phyloP scores from a whole-genome alignment of 2,797 vertebrate species.

The Amniataba percoides region DNA sequence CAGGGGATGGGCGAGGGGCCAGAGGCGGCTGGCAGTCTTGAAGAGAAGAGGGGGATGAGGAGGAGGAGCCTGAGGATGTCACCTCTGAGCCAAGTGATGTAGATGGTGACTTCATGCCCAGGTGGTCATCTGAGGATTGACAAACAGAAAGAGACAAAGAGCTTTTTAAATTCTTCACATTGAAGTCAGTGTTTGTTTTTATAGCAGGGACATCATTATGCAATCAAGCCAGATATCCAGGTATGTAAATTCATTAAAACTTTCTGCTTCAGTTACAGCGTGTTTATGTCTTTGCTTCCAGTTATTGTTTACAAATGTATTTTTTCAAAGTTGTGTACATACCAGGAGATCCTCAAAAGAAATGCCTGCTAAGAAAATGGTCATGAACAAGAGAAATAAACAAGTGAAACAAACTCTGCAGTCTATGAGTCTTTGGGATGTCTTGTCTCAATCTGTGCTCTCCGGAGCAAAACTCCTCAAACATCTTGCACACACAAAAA shows the following conservation, averaged over 20 bases:
- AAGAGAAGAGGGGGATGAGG: constrained; percentile 84
- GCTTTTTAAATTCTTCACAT: not conserved
- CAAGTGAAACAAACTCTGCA: constrained; percentile 68
- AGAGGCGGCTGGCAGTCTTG: constrained; percentile 87
- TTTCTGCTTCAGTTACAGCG: constrained; percentile 4
- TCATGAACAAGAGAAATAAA: constrained; percentile 74
- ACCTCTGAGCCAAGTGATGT: constrained; percentile 86
- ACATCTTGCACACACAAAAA: constrained; percentile 84
- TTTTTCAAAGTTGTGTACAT: constrained; percentile 44
- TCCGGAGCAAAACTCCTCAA: constrained; percentile 81
- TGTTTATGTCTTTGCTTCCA: constrained; percentile 51
- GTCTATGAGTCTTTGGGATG: constrained; percentile 75
- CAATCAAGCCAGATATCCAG: constrained; percentile 11
- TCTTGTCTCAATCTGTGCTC: constrained; percentile 83
- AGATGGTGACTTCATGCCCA: constrained; percentile 86
- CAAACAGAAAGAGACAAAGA: constrained; percentile 35
- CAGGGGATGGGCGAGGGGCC: constrained; percentile 88
- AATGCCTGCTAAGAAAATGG: constrained; percentile 67
- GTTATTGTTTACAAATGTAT: constrained; percentile 52
- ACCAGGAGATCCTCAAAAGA: constrained; percentile 65
- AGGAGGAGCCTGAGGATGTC: constrained; percentile 85
- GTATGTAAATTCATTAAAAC: constrained; percentile 30
- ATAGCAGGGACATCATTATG: not conserved
- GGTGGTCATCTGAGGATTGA: constrained; percentile 83
- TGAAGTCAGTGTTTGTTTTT: too few relatives aligned